phyloP scores from a whole-genome alignment of 2,888 invertebrate genomes.

The Chalcosyrphus nemorum region DNA sequence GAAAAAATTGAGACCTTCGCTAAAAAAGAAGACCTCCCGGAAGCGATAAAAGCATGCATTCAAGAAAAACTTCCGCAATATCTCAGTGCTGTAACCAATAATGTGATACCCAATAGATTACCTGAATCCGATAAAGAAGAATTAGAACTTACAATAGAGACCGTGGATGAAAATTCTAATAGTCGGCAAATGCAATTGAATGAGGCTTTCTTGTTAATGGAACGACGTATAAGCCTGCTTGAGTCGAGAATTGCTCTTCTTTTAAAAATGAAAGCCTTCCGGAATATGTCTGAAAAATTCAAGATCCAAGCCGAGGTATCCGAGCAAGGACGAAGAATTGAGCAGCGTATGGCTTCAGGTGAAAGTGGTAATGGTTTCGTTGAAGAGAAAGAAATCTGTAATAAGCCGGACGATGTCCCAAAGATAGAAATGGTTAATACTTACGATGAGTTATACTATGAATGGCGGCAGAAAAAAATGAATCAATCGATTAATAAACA shows the following conservation, averaged over 20 bases:
- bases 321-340: not conserved
- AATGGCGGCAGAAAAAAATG: slow-evolving; percentile 9
- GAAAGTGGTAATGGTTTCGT: not conserved
- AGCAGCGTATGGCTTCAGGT: not conserved
- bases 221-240: not conserved
- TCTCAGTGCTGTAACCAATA: not conserved
- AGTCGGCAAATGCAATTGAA: not conserved
- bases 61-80: not conserved
- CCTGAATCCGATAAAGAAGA: not conserved
- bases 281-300: not conserved
- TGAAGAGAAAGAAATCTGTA: too few relatives aligned
- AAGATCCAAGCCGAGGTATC: not conserved
- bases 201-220: not conserved
- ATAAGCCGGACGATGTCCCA: not conserved
- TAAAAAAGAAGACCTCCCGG: not conserved
- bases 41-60: not conserved
- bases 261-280: not conserved
- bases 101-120: not conserved
- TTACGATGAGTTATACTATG: slow-evolving; percentile 16
- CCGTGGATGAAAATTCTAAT: not conserved
- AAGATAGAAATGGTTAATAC: not conserved
- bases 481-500: not conserved
- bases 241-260: not conserved
- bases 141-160: not conserved
- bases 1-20: not conserved